Evolutionary conservation across 2,797 vertebrate genomes (phyloP), one percentile per base, ranked within the genome.

Genomic region (Scyliorhinus canicula): DNA sequence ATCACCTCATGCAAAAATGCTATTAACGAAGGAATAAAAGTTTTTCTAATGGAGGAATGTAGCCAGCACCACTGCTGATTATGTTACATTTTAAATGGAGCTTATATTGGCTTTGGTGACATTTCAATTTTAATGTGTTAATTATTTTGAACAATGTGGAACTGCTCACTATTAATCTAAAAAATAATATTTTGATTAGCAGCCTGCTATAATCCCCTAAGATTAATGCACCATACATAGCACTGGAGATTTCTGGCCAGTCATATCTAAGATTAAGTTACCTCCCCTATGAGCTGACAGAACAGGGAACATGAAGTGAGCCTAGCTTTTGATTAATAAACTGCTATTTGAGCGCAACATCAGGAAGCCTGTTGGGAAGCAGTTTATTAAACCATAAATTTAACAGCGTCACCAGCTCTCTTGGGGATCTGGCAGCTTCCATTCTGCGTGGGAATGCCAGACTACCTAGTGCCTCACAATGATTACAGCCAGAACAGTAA

Each of bases 71-170:
- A 31, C 8, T 90, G n/a, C 19, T 60, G 86, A 90, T n/a, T 91
- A 19, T n/a, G 1, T 91, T 35, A 90, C 86, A 90, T 90, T 63
- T 63, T 91, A 63, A 82, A 35, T 35, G 12, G 96, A 95, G 95
- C 65, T 95, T 96, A 96, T 96, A 96, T 96, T 96, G 96, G 95
- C 95, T 96, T 95, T 88, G 95, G 95, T 96, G 96, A 96, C 96
- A 96, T 97, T 97, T 97, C 96, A 95, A 96, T 96, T 96, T 96
- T 96, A 96, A 96, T 96, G 96, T 96, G 96, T 96, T 97, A 96
- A 96, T 97, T 97, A 96, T 96, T 96, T 95, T 96, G 95, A 95
- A 96, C 82, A 96, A 95, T 93, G 95, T 96, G 96, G 95, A 95
- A 96, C 95, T 95, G 40, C 93, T 95, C 95, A 96, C 96, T 96